Conservation (phyloP, 2,797 vertebrate genomes). For the Poecilia velifera region DNA sequence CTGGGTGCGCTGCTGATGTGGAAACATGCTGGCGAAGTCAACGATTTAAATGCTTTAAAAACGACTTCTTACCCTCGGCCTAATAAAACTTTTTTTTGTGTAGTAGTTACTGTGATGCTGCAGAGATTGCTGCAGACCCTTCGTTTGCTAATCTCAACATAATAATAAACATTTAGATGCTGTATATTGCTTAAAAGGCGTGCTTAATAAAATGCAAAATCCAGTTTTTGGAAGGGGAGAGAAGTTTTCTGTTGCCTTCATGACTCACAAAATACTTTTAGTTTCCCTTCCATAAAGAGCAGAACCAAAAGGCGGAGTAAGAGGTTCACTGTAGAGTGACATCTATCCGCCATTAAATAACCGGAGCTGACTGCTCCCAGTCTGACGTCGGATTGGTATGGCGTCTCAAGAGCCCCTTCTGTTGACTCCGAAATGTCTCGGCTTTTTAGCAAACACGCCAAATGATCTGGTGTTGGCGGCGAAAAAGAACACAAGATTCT, state of each 20-base stretch:
- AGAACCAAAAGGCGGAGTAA: not conserved
- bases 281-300: not conserved
- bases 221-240: too few relatives aligned
- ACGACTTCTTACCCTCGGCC: not conserved
- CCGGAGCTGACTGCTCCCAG: constrained; percentile 1
- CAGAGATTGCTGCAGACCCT: not conserved
- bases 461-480: constrained; percentile 3
- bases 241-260: not conserved
- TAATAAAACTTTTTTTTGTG: not conserved
- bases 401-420: constrained; percentile 7
- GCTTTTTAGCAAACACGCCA: constrained; percentile 8
- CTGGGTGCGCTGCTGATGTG: not conserved
- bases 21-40: not conserved
- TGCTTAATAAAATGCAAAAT: not conserved
- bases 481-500: not conserved
- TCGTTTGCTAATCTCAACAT: not conserved
- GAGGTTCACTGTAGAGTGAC: not conserved
- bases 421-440: constrained; percentile 3
- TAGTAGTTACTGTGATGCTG: not conserved
- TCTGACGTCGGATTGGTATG: constrained; percentile 7
- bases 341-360: not conserved
- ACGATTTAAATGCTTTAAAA: not conserved
- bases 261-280: not conserved
- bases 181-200: not conserved
- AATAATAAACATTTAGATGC: not conserved